Percentiles rank a stretch among this genome's conserved stretches.
These are phyloP conservation scores for Drosophila auraria DNA, from an alignment of 1,140 invertebrate species.

Conservation along the genomic window DNA sequence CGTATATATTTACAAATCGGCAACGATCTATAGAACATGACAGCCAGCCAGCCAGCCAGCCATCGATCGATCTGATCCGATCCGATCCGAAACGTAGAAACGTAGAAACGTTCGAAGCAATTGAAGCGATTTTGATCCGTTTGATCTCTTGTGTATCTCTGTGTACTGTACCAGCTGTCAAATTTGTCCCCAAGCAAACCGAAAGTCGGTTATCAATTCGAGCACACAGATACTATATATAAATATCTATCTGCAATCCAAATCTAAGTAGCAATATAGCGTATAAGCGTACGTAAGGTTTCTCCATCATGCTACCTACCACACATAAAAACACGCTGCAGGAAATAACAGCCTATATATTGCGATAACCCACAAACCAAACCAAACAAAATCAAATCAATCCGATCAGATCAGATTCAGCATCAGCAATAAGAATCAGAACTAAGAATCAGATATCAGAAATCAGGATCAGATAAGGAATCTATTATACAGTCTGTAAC, in stretches of 20 bases:
- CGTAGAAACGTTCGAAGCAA: constrained; percentile 35
- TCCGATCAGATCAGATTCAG: constrained; percentile 41
- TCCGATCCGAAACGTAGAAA: constrained; percentile 22
- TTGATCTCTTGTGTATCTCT: constrained; percentile 34
- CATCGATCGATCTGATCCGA: constrained; percentile 26
- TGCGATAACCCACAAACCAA: constrained; percentile 59
- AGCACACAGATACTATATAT: constrained; percentile 40
- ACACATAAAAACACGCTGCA: constrained; percentile 69
- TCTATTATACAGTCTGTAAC: constrained; percentile 38
- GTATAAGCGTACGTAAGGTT: constrained; percentile 58
- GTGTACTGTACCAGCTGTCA: constrained; percentile 49
- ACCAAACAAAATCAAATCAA: constrained; percentile 15
- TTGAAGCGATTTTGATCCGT: constrained; percentile 47
- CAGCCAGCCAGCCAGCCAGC: constrained; percentile 22
- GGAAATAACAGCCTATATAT: constrained; percentile 62
- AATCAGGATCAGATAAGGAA: constrained; percentile 26
- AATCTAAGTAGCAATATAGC: constrained; percentile 57
- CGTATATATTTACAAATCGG: constrained; percentile 52
- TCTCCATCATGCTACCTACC: constrained; percentile 68
- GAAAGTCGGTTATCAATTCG: constrained; percentile 36
- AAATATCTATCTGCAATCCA: constrained; percentile 40
- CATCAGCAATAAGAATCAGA: constrained; percentile 11
- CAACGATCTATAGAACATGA: constrained; percentile 56
- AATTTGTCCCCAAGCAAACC: constrained; percentile 47
- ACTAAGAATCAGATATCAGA: constrained; percentile 11